Evolutionary conservation across 2,888 invertebrate genomes (phyloP).

Genomic region (Orthonychiurus folsomi): DNA sequence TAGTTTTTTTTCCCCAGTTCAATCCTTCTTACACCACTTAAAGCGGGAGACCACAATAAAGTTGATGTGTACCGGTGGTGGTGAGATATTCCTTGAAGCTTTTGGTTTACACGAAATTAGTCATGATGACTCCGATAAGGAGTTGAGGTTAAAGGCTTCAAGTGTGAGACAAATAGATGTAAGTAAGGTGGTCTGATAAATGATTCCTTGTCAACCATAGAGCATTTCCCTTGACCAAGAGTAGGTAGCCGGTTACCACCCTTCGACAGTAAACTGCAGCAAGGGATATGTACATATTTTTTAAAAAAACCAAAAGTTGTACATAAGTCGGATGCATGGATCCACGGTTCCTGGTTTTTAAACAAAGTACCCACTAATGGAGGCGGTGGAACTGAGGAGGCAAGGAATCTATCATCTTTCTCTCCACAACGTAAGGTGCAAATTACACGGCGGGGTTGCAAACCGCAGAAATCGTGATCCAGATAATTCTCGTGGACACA

Average conservation of each 20-base stretch:
- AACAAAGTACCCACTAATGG: neutral
- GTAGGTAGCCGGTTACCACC: no score
- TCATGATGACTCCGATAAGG: neutral
- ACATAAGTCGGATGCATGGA: neutral
- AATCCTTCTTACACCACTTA: no score
- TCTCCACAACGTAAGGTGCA: constrained; percentile 19
- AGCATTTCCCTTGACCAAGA: no score
- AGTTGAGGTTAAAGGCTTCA: neutral
- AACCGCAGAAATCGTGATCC: constrained; percentile 30
- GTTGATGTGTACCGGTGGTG: no score
- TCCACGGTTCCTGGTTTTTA: neutral
- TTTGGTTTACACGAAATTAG: constrained; percentile 9
- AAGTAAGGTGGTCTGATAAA: neutral
- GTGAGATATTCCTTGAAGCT: no score
- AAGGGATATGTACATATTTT: no score
- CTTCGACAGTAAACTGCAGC: no score
- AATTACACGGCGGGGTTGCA: constrained; percentile 23
- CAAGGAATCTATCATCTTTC: constrained; percentile 5
- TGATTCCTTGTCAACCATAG: no score
- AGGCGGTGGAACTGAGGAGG: neutral
- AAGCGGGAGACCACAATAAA: no score
- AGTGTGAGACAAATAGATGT: neutral
- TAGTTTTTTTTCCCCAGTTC: no score
- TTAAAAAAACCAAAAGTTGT: neutral
- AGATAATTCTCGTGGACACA: constrained; percentile 21